Evolutionary conservation across 2,888 invertebrate genomes (phyloP), one percentile per base, ranked within the genome.

Genomic region (Chromoteleia sp.): DNA sequence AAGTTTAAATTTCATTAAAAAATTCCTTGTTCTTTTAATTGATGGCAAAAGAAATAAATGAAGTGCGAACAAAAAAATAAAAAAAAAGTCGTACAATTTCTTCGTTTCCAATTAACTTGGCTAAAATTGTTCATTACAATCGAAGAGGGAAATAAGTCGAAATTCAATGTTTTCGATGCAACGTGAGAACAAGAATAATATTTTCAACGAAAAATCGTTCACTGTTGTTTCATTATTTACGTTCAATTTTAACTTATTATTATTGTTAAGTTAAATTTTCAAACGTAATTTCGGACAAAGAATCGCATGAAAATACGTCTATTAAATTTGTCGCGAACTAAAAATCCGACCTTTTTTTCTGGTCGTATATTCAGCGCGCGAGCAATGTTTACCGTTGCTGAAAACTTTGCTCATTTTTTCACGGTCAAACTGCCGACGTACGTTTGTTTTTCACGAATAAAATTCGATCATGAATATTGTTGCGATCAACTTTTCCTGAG

Each of bases 381-480:
- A 54, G 8, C 33, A 54, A 33, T 54, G 21, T 59, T 59, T 59
- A 15, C 58, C 17, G 8, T 59, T n/a, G 12, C 0, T 12, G 25
- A 39, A 29, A 61, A 61, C 15, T 48, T 48, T 45, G 25, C 3
- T 5, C 17, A 63, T 65, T 43, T 68, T 67, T 67, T 54, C 67
- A 67, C 54, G 67, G 43, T 54, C 54, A 19, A 30, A 12, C 19
- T 29, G 30, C 8, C 29, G 39, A 30, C 48, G 17, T 12, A 36
- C 59, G 33, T 71, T 50, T 39, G 39, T 61, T 59, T 70, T 58
- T 41, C 15, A n/a, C 19, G 0, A 39, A 52, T 15, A 3, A 70
- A 59, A 61, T 71, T 45, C 41, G 71, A 71, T 59, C 71, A 61
- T 71, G 65, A 65, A 74, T 65, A 65, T 56, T 36, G 74, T 48